Percentiles rank a stretch among this genome's conserved stretches.
Conservation (phyloP, 2,797 vertebrate genomes). For the Urocyon cinereoargenteus region DNA sequence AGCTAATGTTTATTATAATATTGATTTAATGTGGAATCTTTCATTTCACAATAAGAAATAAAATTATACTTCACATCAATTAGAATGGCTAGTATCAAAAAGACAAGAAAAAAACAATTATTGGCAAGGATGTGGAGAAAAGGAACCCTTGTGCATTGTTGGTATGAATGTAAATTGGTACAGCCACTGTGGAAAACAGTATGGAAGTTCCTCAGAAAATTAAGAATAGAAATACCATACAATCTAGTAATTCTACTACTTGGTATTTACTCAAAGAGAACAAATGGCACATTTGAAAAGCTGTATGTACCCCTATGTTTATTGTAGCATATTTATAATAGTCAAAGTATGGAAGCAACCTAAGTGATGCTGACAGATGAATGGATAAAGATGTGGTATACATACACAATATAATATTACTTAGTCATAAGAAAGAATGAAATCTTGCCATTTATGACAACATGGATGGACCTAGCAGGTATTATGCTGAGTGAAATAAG, state of each 20-base stretch:
- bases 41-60: conserved; percentile 48
- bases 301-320: background rate
- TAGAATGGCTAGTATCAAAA: background rate
- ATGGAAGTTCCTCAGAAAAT: background rate
- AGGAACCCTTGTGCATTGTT: background rate
- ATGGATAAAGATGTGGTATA: background rate
- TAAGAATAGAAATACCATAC: background rate
- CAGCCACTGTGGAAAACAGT: background rate
- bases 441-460: background rate
- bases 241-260: background rate
- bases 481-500: background rate
- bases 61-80: background rate
- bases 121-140: background rate
- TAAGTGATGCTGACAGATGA: background rate
- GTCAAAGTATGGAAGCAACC: background rate
- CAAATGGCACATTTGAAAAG: background rate
- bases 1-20: background rate
- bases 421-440: background rate
- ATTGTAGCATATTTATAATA: background rate
- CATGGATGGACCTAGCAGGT: background rate
- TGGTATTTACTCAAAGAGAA: background rate
- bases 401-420: background rate
- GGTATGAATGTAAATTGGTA: background rate
- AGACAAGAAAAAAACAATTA: background rate
- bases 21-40: background rate